Base-by-base conservation (phyloP, 1,140 invertebrate genomes). In the Bathynomus jamesi region DNA sequence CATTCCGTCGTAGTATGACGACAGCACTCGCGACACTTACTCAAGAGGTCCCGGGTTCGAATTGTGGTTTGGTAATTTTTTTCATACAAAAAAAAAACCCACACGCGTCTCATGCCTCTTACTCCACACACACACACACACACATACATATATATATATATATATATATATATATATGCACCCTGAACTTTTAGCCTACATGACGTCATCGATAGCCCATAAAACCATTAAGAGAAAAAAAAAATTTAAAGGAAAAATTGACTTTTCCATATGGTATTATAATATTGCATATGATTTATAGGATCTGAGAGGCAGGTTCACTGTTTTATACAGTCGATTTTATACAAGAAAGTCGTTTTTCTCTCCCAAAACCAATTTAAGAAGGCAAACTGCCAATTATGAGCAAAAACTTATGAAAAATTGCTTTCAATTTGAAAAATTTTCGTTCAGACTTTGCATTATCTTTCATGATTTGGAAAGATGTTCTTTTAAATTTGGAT, bases 211-310 rank as follows among this genome's bases (percentile, higher is more conserved):
- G n/a, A n/a, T 17, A 40, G 32, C 17, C 32, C 17, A 40, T 40
- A 40, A 40, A 40, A 40, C 32, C 17, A 40, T 40, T 40, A 8
- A 40, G 7, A 40, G 17, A 8, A 40, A 40, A 40, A 40, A 40
- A 40, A 40, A 40, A 40, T 40, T 8, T 8, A 40, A 40, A 53
- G 40, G 40, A 53, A 53, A 53, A 53, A 53, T 53, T 53, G 40
- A 53, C 40, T 53, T 11, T 53, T 53, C 40, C 40, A 53, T 53
- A 53, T 53, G 40, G 40, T 53, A 53, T 53, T 53, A 53, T 53
- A 53, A 53, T 53, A 53, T 53, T 53, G 40, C 40, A 53, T 53
- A 53, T 53, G 40, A 53, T 53, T 53, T 53, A 53, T 53, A 53
- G 40, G 40, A 21, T 11, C 40, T 21, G 40, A 53, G 40, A 53